Base-by-base conservation (phyloP, 1,140 invertebrate species). In the Bombyx mori region DNA sequence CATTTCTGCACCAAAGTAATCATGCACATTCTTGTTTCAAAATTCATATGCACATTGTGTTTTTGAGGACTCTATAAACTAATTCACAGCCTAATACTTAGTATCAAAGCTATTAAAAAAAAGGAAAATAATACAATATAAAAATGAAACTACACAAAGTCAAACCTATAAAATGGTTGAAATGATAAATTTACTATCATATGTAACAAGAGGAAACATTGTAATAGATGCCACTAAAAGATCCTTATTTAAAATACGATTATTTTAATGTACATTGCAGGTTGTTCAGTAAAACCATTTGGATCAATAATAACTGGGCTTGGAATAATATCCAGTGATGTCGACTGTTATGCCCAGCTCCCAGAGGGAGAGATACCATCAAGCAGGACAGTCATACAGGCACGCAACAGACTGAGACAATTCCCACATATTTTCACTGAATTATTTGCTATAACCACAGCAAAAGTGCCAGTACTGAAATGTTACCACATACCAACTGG, bases 401-500 rank as follows among this genome's bases (percentile, higher is more conserved):
- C 88, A 0, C 89, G 81, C 61, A 71, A 63, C 43, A 26, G 86
- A 0, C 79, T 92, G 51, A 78, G 63, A 12, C 64, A 71, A 64
- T 76, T 69, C 18, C 47, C 57, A 0, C 8, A 42, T 5, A 56
- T 86, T 7, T 93, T 91, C 68, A 69, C 71, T 6, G 77, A 91
- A 52, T 69, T 92, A 26, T 66, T 90, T 51, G 79, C 89, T 43
- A 91, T 93, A 52, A 80, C 88, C 2, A 75, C 75, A 46, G 92
- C 92, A 2, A 92, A 91, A 77, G 91, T 91, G 7, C 93, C 93
- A 7, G 92, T 94, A 63, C 89, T 94, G 8, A 92, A 92, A 69
- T 92, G 92, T 66, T 68, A 77, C 51, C 90, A 93, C 62, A 54
- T 73, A 7, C 79, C 84, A 6, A 91, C 88, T 2, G 66, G 81